Base-by-base conservation (phyloP, 2,888 invertebrate species). In the Hypolimnas misippus region DNA sequence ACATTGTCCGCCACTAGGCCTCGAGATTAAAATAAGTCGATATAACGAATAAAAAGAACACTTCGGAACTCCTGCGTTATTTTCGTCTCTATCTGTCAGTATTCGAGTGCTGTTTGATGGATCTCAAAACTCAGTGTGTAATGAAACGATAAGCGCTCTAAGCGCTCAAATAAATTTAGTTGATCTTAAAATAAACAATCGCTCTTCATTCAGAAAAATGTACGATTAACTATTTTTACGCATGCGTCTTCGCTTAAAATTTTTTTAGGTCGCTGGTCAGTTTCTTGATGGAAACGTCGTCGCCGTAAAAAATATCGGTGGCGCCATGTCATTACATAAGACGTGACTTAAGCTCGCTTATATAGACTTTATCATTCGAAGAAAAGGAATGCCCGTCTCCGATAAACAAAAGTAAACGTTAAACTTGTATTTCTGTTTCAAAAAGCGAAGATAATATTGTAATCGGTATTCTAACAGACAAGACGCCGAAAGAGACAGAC, bases 311-410 rank as follows among this genome's bases (percentile, higher is more conserved):
- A 70, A 72, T 75, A 83, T 64, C 73, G 46, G 49, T 73, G 89
- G 87, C 89, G 87, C 89, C 89, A 78, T 59, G 72, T 80, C 82
- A 79, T 87, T 86, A 84, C 44, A 61, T 61, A 66, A 76, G 72
- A 29, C 70, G 73, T 77, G 83, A 83, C 82, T 84, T 57, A 62
- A 62, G 55, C 55, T 57, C 44, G 64, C 53, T 65, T 62, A 59
- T 65, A 57, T 64, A 58, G 56, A 62, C 42, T 52, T 63, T 67
- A 65, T 65, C 67, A 58, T 58, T 59, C 50, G 54, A 16, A 40
- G 53, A 62, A 62, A 62, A 62, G 51, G 58, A 55, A 58, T 57
- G 54, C 25, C 33, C 57, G 53, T 4, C 38, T 42, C 25, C 16
- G 50, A 66, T 63, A 63, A 66, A 68, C 57, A 66, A 63, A 66